Evolutionary conservation across 1,140 invertebrate genomes (phyloP).

Genomic region (Bombus soroeensis): DNA sequence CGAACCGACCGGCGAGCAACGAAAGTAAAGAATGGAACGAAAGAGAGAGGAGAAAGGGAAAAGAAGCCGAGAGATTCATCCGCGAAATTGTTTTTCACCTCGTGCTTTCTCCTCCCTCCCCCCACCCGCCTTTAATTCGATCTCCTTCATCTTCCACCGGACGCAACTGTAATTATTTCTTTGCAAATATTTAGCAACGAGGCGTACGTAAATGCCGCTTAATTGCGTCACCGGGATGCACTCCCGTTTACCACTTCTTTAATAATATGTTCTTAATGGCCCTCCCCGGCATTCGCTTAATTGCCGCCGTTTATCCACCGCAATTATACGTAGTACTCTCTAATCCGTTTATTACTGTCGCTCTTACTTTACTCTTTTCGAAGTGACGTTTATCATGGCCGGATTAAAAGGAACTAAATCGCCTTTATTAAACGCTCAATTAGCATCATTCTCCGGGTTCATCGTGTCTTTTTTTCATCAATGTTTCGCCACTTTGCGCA

Average conservation of each 20-base stretch:
- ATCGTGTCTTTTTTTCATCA: constrained; percentile 16
- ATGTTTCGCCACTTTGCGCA: neutral
- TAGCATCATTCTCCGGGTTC: constrained; percentile 45
- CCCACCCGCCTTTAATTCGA: too few species aligned
- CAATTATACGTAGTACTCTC: constrained; percentile 66
- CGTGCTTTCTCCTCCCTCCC: too few species aligned
- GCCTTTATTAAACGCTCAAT: constrained; percentile 64
- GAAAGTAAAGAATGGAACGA: neutral
- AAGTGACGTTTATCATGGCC: constrained; percentile 57
- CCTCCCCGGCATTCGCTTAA: constrained; percentile 58
- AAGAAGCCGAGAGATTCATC: neutral
- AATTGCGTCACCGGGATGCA: constrained; percentile 32
- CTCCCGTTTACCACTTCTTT: constrained; percentile 57
- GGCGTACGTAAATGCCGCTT: constrained; percentile 18
- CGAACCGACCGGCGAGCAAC: neutral
- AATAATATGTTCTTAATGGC: constrained; percentile 67
- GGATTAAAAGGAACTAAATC: constrained; percentile 59
- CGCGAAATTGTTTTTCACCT: neutral
- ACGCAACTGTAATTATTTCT: constrained; percentile 26
- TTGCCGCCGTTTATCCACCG: constrained; percentile 65
- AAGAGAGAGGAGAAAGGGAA: neutral
- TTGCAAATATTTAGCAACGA: constrained; percentile 32
- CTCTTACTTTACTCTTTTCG: constrained; percentile 63
- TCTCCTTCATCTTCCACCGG: neutral
- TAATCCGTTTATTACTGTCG: constrained; percentile 67